Evolutionary conservation across 2,113 vertebrate genomes (phyloP), one percentile per base, ranked within the genome.

Genomic region (Hemichromis elongatus): DNA sequence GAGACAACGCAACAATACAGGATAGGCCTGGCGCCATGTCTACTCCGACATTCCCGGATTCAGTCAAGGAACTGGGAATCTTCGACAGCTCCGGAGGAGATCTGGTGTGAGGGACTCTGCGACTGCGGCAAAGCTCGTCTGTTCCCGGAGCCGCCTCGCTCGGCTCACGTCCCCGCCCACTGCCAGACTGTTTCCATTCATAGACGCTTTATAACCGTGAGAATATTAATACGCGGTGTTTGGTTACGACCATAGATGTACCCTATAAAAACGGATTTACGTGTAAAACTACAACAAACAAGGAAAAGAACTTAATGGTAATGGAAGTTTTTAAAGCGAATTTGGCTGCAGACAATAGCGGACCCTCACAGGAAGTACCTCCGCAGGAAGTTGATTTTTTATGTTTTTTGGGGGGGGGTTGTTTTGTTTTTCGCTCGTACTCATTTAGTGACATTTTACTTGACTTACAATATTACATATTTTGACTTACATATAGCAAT

Each of bases 11-110:
- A 5, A 88, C 59, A 14, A 90, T 24, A 83, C 54, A 0, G 10
- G 35, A 5, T 35, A 89, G 73, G 81, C 85, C 68, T 4, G 82
- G 50, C 87, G 90, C 94, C 95, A 96, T 95, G 77, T 45, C 68
- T 88, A 3, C 47, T 56, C 35, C 5, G 4, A 26, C 35, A 47
- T 4, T 87, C 77, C 52, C 16, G 70, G 57, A 68, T 16, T 28
- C 40, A 28, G 45, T 3, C n/a, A 77, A 30, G 3, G 50, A 30
- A 79, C 42, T 7, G 21, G 13, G 42, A 26, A 14, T 52, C 42
- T 50, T 53, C 40, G 14, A 18, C 40, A 47, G 42, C 78, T 40
- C 18, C 7, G 21, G 3, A 77, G 0, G 26, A 9, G 42, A 56
- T 37, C 24, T 28, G 24, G 5, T 1, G 30, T 21, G 37, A 50